Evolutionary conservation across 1,140 invertebrate species (phyloP).

Genomic region (Nasonia giraulti): DNA sequence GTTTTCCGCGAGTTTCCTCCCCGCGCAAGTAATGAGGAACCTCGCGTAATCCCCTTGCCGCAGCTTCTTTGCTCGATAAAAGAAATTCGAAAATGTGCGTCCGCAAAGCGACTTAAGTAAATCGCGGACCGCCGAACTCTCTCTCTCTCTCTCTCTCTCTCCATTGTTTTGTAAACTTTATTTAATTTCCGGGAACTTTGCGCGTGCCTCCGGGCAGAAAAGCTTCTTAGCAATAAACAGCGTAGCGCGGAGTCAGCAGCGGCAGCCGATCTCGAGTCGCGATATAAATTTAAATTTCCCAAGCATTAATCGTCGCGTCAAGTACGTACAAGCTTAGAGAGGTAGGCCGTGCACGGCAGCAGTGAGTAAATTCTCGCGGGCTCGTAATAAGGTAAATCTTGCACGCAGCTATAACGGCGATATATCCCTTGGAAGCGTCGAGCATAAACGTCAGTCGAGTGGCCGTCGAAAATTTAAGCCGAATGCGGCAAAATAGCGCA

Average conservation of each 20-base stretch:
- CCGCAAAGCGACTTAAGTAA: constrained; percentile 14
- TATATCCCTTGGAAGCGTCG: constrained; percentile 6
- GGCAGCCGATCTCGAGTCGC: background rate
- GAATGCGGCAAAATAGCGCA: constrained; percentile 20
- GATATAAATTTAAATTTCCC: constrained; percentile 12
- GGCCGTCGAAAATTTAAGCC: constrained; percentile 28
- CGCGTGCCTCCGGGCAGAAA: background rate
- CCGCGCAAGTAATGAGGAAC: constrained; percentile 1
- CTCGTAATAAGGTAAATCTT: constrained; percentile 33
- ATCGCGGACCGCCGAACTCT: background rate
- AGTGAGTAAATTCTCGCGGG: constrained; percentile 24
- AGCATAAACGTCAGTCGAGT: background rate
- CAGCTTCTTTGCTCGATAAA: constrained; percentile 12
- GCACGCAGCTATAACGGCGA: constrained; percentile 13
- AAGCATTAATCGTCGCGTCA: constrained; percentile 2
- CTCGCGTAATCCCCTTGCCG: constrained; percentile 11
- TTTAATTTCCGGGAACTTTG: constrained; percentile 8
- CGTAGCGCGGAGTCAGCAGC: background rate
- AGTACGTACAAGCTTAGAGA: background rate
- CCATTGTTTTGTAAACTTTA: constrained; percentile 24
- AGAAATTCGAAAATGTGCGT: constrained; percentile 24
- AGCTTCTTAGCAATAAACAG: background rate
- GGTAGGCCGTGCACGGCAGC: background rate
- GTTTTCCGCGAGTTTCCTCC: constrained; percentile 25
- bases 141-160: background rate